Evolutionary conservation across 53 echinoderm and acorn worm species (phyloP).

Genomic region (Arbacia lixula): DNA sequence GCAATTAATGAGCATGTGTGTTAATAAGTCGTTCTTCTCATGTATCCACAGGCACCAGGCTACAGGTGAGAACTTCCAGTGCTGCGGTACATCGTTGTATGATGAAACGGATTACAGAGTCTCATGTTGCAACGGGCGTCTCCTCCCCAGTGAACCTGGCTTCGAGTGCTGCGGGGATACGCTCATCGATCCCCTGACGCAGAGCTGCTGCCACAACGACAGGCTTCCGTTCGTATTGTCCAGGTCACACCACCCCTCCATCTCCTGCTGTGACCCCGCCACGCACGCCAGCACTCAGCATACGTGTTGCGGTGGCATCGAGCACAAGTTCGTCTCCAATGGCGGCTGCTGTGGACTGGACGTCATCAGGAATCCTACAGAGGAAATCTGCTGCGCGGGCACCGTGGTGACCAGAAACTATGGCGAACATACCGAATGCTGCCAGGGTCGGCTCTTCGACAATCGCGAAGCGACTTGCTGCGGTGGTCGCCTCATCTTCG

Average conservation of each 20-base stretch:
- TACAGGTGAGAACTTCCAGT: not conserved
- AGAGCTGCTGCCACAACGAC: slow-evolving; percentile 57
- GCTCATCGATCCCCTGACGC: slow-evolving; percentile 45
- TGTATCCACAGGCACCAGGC: slow-evolving; percentile 3
- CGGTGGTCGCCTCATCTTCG: slow-evolving; percentile 20
- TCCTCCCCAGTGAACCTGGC: slow-evolving; percentile 19
- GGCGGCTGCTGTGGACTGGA: slow-evolving; percentile 74
- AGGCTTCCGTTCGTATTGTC: slow-evolving; percentile 37
- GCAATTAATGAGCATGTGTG: no score
- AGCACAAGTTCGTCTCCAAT: slow-evolving; percentile 48
- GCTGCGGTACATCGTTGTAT: slow-evolving; percentile 26
- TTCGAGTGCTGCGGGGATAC: slow-evolving; percentile 68
- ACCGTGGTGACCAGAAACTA: not conserved
- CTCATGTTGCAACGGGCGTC: slow-evolving; percentile 44
- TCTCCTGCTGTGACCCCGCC: slow-evolving; percentile 49
- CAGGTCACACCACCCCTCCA: not conserved
- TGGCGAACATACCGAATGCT: slow-evolving; percentile 52
- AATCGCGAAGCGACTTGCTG: slow-evolving; percentile 41
- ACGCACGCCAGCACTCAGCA: slow-evolving; percentile 54
- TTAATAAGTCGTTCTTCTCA: no score
- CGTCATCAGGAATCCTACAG: slow-evolving; percentile 50
- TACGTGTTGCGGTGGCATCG: slow-evolving; percentile 75
- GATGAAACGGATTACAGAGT: not conserved
- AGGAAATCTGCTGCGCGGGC: slow-evolving; percentile 76
- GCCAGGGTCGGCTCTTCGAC: slow-evolving; percentile 28